Evolutionary conservation across 1,140 invertebrate genomes (phyloP).

Genomic region (Drosophila orena): DNA sequence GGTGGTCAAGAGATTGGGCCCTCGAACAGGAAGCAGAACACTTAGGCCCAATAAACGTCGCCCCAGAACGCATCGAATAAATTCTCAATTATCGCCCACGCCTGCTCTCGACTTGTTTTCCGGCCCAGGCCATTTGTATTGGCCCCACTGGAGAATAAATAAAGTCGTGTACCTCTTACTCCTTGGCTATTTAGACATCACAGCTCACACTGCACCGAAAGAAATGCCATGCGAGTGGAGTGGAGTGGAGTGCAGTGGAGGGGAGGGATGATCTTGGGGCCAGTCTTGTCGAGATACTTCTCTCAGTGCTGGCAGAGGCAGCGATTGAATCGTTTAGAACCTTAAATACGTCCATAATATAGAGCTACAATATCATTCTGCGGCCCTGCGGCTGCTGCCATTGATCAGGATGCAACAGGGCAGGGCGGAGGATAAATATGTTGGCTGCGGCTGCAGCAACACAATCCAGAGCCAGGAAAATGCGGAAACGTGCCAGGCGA

Average conservation of each 20-base stretch:
- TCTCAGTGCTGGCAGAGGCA: constrained; percentile 38
- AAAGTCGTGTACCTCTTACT: constrained; percentile 46
- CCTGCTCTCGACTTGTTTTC: constrained; percentile 29
- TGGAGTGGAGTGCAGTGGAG: too few relatives aligned
- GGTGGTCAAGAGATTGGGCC: constrained; percentile 7
- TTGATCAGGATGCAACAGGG: constrained; percentile 52
- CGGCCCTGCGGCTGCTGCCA: constrained; percentile 68
- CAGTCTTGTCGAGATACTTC: not conserved
- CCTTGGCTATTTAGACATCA: constrained; percentile 71
- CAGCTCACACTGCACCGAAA: constrained; percentile 12
- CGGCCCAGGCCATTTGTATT: constrained; percentile 53
- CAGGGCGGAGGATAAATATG: constrained; percentile 10
- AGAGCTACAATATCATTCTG: constrained; percentile 73
- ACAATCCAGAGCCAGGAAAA: constrained; percentile 45
- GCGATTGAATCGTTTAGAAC: constrained; percentile 77
- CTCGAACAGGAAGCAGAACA: constrained; percentile 62
- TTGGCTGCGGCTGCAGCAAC: not conserved
- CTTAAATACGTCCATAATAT: constrained; percentile 71
- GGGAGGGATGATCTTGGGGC: not conserved
- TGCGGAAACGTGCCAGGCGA: constrained; percentile 70
- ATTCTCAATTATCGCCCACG: constrained; percentile 81
- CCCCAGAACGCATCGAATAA: constrained; percentile 69
- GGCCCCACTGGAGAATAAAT: constrained; percentile 60
- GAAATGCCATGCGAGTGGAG: not conserved
- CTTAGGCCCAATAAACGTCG: constrained; percentile 75